Base-by-base conservation (phyloP, 2,797 vertebrate genomes). In the Schizopygopsis pylzovi region DNA sequence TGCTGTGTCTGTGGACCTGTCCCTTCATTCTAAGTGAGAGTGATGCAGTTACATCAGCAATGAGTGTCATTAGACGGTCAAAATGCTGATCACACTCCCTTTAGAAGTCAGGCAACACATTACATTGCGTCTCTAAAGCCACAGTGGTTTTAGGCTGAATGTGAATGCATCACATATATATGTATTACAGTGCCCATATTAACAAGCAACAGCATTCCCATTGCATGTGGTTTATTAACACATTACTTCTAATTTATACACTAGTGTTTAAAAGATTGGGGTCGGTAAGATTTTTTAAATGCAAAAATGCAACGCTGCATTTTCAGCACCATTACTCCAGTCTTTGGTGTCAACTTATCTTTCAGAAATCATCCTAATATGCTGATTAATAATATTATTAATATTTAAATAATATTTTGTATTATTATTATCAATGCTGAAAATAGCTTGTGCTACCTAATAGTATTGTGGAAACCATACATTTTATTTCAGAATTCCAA, bases 21-120 rank as follows among this genome's bases (percentile, higher is more conserved):
- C 81, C n/a, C 11, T 39, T 83, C 54, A 59, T 75, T 11, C 54
- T 73, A 65, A 75, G 81, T 83, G 20, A 39, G 56, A 75, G 39
- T 61, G 68, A 82, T 28, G 68, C 52, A 43, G 52, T 61, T 82
- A 59, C 68, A 72, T 59, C 68, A 59, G n/a, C n/a, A 45, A 22
- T 61, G 37, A 45, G 25, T 63, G 39, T 49, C 54, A 75, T 83
- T 61, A 63, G 12, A 20, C 6, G 11, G 33, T 41, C 81, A 59
- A 45, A 82, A 59, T 61, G 54, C 70, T 82, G 70, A 73, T 73
- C 43, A 20, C 18, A 56, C 28, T 39, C 49, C 10, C 18, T 39
- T 77, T 49, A 49, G n/a, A n/a, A 73, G 49, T 33, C 33, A 33
- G 33, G 33, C 33, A 47, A 18, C 45, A 1, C 33, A 39, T 39